Evolutionary conservation across 2,888 invertebrate genomes (phyloP), one percentile per base, ranked within the genome.

Genomic region (Toxonevra muliebris): DNA sequence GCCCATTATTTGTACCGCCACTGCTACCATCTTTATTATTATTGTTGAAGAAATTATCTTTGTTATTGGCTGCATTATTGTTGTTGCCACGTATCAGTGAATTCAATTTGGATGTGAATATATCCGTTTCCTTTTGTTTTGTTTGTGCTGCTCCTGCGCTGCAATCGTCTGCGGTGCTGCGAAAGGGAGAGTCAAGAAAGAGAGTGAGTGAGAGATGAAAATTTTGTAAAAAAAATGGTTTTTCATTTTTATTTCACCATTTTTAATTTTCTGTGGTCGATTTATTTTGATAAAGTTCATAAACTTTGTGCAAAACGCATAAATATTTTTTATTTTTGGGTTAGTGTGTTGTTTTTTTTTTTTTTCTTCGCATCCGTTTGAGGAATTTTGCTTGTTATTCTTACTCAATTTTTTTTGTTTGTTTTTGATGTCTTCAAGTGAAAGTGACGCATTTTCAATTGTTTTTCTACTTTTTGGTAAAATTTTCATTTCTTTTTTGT

Each of bases 131-230:
- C 71, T 76, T 78, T 71, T 58, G 75, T 71, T 72, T 68, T 54
- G 75, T 66, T 42, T 91, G 89, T 79, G 89, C 89, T 76, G 87
- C 76, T 54, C 70, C 66, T 65, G 84, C 84, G 45, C 75, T 76
- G 73, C 88, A 87, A 75, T 90, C 89, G 76, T 89, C 88, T 17
- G 88, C 87, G 45, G 89, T 88, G 77, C 90, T 90, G 54, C 17
- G n/a, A 60, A 15, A 43, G 20, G 8, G 19, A 43, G 19, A 54
- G 17, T n/a, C 9, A 45, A 15, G 13, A 11, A 12, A 40, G 11
- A 53, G n/a, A 17, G 48, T 15, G 48, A 15, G n/a, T 48, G 48
- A 13, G 5, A n/a, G 48, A n/a, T 48, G 48, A 5, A 11, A 13
- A 48, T 11, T 10, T 48, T 48, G 48, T 10, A 48, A 48, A 48